Base-by-base conservation (phyloP, 2,888 invertebrate species). In the Tricholauxania praeusta region DNA sequence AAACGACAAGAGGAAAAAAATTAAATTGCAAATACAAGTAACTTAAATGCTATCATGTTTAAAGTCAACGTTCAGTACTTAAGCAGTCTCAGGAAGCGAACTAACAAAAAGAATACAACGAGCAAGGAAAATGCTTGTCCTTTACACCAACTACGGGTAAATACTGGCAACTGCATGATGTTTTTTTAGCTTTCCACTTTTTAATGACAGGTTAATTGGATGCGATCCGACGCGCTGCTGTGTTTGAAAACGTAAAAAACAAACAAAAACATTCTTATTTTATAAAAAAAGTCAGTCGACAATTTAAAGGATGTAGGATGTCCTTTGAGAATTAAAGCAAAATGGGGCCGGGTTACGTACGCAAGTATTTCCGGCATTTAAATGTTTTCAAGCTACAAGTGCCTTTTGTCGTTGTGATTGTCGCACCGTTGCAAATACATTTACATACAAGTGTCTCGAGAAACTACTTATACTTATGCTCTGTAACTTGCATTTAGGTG, bases 141-240 rank as follows among this genome's bases (percentile, higher is more conserved):
- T 60, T 32, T 60, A 32, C 59, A 28, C 28, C 12, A 60, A 15
- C 59, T 39, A 39, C 39, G 10, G 8, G 39, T 8, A 39, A 39
- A 39, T 39, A 39, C 39, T 10, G 39, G 1, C 39, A 39, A 39
- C 59, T 60, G 15, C 39, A 15, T 28, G 59, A 22, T 28, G 12
- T 60, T 28, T 28, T 17, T 53, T 53, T 17, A 6, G n/a, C 6
- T 53, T 53, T 17, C 53, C 14, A 17, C 17, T 17, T 60, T 60
- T 60, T 60, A 60, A 60, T 60, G 59, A 60, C 32, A 60, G 15
- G 59, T 60, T 60, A 60, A 60, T 60, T 32, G 22, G 28, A 60
- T 60, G 28, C 59, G 15, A 28, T 28, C 12, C 12, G 55, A 55
- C 2, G 17, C 55, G 55, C 17, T 17, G n/a, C 12, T 17, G 55